A percentile compares a stretch with the other conserved stretches of the same genome.
These are phyloP conservation scores for Myrmecobius fasciatus DNA, from an alignment of 2,113 vertebrate species.

Conservation along the genomic window DNA sequence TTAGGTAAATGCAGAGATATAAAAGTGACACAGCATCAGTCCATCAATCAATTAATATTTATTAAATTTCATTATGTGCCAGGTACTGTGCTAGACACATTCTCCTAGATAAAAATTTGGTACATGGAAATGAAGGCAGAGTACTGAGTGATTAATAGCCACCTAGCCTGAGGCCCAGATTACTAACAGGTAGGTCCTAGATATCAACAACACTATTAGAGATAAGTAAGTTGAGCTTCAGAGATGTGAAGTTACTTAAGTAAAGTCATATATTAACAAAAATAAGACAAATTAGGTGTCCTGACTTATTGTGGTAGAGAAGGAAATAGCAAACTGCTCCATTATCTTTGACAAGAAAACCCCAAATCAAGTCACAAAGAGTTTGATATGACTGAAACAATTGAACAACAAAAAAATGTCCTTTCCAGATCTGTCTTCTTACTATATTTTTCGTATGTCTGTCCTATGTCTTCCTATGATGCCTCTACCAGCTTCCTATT, in stretches of 20 bases:
- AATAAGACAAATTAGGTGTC: neutral
- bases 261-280: neutral
- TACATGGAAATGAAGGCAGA: neutral
- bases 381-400: too few species aligned
- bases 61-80: neutral
- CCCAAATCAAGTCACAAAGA: too few species aligned
- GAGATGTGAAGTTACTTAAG: neutral
- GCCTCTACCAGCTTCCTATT: neutral
- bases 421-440: too few species aligned
- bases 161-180: neutral
- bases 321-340: too few species aligned
- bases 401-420: too few species aligned
- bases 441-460: too few species aligned
- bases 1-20: neutral
- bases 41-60: neutral
- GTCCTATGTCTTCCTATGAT: neutral
- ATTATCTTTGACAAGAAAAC: too few species aligned
- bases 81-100: neutral
- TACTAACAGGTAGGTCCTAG: neutral
- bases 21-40: neutral
- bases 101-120: neutral
- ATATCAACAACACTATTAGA: neutral
- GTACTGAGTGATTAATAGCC: neutral
- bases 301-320: neutral
- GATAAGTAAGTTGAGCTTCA: neutral